Conservation (phyloP, 2,888 invertebrate genomes). For the Dorcus parallelipipedus region DNA sequence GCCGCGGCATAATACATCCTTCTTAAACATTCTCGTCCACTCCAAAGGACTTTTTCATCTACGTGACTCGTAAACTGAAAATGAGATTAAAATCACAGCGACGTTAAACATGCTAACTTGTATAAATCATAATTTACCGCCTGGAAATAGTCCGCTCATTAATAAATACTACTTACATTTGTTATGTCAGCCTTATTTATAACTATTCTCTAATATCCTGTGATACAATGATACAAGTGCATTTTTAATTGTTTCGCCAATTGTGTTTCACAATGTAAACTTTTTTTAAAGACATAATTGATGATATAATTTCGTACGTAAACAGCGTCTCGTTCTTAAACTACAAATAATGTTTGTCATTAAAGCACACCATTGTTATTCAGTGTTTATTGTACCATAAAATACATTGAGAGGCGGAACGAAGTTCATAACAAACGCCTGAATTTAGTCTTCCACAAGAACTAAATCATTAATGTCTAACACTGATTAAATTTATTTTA, state of each 20-base stretch:
- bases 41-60: slow-evolving; percentile 1
- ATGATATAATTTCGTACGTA: background rate
- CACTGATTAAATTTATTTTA: too few relatives aligned
- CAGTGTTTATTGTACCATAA: too few relatives aligned
- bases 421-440: too few relatives aligned
- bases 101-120: background rate
- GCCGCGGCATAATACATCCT: background rate
- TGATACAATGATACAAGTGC: slow-evolving; percentile 1
- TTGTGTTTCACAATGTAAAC: background rate
- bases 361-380: too few relatives aligned
- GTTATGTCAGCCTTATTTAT: slow-evolving; percentile 1
- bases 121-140: slow-evolving; percentile 1
- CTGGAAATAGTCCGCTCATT: background rate
- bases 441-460: too few relatives aligned
- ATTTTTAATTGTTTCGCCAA: background rate
- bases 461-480: too few relatives aligned
- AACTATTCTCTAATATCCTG: slow-evolving; percentile 2
- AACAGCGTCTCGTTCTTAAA: background rate
- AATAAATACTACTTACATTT: background rate
- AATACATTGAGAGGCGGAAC: too few relatives aligned
- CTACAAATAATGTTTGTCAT: background rate
- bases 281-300: background rate
- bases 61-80: slow-evolving; percentile 1
- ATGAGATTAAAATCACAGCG: background rate
- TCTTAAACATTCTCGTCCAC: slow-evolving; percentile 1